Evolutionary conservation across 2,888 invertebrate genomes (phyloP).

Genomic region (Melanostoma mellinum): DNA sequence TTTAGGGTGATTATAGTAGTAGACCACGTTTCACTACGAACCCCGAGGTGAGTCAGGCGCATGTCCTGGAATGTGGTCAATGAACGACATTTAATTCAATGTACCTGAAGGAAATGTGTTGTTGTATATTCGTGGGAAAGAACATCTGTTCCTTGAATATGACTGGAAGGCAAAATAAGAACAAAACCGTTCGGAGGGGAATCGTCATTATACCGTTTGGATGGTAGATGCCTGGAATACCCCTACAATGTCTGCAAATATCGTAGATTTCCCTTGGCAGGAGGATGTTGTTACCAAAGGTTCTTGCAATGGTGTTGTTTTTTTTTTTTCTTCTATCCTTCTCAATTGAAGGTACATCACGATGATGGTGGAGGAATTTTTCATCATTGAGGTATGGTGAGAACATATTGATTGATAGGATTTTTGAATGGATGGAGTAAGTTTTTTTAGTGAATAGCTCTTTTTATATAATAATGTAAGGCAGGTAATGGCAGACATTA

Average conservation of each 20-base stretch:
- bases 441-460: conserved; percentile 7
- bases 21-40: conserved; percentile 69
- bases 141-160: conserved; percentile 61
- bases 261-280: conserved; percentile 52
- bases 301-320: background rate
- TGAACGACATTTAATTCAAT: conserved; percentile 67
- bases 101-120: conserved; percentile 48
- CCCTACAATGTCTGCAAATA: conserved; percentile 60
- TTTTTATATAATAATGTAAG: conserved; percentile 8
- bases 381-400: conserved; percentile 34
- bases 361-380: background rate
- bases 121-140: conserved; percentile 56
- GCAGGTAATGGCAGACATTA: conserved; percentile 1
- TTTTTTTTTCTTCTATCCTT: too few species aligned
- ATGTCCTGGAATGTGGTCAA: conserved; percentile 71
- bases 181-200: conserved; percentile 31
- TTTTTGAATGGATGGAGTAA: conserved; percentile 39
- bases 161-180: conserved; percentile 32
- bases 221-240: conserved; percentile 16
- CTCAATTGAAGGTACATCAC: background rate
- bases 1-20: conserved; percentile 41
- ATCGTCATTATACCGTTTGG: conserved; percentile 35
- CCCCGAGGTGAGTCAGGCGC: conserved; percentile 12
- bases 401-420: conserved; percentile 34
- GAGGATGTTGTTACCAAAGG: background rate